Percentiles rank a stretch among this genome's conserved stretches.
These are phyloP conservation scores for Antigone vipio DNA, from an alignment of 2,113 vertebrate species.

Conservation along the genomic window DNA sequence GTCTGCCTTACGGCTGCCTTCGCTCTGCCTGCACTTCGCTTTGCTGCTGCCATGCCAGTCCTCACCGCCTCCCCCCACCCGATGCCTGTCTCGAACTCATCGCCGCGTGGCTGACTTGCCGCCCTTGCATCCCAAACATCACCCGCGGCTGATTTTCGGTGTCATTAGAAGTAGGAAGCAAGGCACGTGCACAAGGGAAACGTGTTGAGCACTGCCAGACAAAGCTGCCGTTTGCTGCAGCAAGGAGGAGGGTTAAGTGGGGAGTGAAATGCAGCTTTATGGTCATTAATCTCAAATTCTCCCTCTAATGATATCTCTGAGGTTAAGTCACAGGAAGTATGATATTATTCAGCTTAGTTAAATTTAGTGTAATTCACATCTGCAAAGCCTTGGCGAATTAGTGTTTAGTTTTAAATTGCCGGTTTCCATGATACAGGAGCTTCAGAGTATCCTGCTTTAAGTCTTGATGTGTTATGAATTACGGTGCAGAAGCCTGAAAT, in stretches of 20 bases:
- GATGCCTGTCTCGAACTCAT: neutral
- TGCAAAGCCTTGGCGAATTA: neutral
- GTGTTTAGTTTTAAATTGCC: neutral
- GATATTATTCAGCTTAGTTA: conserved; percentile 20
- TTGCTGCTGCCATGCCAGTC: neutral
- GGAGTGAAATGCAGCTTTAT: neutral
- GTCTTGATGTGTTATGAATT: conserved; percentile 3
- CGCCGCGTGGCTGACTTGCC: fast-evolving
- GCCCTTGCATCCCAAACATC: neutral
- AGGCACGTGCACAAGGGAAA: neutral
- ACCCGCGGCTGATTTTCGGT: neutral
- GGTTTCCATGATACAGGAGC: neutral
- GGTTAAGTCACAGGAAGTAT: conserved; percentile 12
- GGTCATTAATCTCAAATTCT: conserved; percentile 4
- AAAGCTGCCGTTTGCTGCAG: neutral
- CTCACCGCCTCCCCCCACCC: neutral
- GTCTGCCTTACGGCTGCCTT: neutral
- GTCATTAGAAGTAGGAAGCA: neutral
- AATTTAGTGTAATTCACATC: conserved; percentile 24
- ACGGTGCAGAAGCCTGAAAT: neutral
- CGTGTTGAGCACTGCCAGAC: neutral
- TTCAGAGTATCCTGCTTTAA: neutral
- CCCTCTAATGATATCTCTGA: neutral
- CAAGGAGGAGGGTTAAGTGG: neutral
- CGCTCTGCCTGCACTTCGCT: neutral